These are phyloP conservation scores for Glaucomys volans DNA, from an alignment of 2,113 vertebrate species.

Conservation along the genomic window DNA sequence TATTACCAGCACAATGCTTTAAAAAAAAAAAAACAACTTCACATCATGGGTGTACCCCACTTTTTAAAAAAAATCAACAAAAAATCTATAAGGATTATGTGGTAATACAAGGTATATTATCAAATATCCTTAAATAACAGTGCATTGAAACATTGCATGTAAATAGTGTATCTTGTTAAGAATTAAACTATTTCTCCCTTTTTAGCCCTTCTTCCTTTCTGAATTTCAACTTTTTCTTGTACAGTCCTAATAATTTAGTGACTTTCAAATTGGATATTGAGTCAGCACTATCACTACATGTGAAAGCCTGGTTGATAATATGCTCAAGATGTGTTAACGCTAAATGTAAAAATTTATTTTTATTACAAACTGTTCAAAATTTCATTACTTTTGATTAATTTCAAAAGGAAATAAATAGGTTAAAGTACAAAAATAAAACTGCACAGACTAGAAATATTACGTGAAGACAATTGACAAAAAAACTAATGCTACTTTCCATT, in stretches of 20 bases:
- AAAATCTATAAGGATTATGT: no score
- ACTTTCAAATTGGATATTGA: background rate
- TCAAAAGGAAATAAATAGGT: constrained; percentile 7
- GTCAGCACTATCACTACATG: background rate
- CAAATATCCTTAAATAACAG: background rate
- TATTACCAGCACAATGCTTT: no score
- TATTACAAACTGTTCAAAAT: constrained; percentile 64
- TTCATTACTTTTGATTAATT: constrained; percentile 6
- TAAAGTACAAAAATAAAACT: constrained; percentile 44
- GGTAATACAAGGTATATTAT: background rate
- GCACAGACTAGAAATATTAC: background rate
- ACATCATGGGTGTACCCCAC: no score
- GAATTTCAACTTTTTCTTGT: background rate
- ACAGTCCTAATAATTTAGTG: background rate
- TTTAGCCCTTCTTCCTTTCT: constrained; percentile 2
- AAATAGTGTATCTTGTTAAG: constrained; percentile 1
- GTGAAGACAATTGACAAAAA: background rate
- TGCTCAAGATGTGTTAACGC: background rate
- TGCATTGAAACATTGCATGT: background rate
- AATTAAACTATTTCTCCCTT: constrained; percentile 59
- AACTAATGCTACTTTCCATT: background rate
- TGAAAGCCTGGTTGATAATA: constrained; percentile 38
- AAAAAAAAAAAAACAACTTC: no score
- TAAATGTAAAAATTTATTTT: constrained; percentile 60
- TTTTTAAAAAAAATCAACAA: no score